A percentile compares a stretch with the other conserved stretches of the same genome.
Conservation (phyloP, 2,888 invertebrate species). For the Chrysolina americana region DNA sequence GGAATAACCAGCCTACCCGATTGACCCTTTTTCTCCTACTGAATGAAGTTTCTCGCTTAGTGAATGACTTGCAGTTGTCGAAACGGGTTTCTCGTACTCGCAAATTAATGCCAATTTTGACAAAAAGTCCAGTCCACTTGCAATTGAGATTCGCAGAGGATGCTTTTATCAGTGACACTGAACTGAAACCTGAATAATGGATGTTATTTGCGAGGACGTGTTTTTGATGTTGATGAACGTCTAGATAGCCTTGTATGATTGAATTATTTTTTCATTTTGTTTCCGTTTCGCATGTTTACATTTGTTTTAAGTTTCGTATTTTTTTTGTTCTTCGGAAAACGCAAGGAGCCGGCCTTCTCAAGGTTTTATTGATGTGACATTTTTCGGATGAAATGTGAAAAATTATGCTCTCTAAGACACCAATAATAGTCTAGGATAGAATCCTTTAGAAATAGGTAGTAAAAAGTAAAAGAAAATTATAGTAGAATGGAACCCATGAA, state of each 20-base stretch:
- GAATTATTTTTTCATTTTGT: constrained; percentile 17
- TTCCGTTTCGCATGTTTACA: constrained; percentile 5
- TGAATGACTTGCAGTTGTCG: constrained; percentile 17
- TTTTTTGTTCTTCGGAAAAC: neutral
- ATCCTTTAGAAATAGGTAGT: too few relatives aligned
- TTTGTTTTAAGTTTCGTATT: constrained; percentile 12
- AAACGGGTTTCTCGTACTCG: constrained; percentile 18
- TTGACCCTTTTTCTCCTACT: constrained; percentile 17
- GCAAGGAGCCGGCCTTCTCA: neutral
- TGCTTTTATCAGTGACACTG: constrained; percentile 30
- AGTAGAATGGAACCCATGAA: too few relatives aligned
- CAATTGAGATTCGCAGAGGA: constrained; percentile 24
- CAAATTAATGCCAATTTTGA: constrained; percentile 29
- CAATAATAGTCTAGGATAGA: too few relatives aligned
- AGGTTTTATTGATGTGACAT: neutral
- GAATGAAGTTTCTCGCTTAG: constrained; percentile 11
- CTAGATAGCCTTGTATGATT: constrained; percentile 30
- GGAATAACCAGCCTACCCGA: neutral
- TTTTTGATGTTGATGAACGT: constrained; percentile 32
- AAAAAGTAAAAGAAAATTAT: too few relatives aligned
- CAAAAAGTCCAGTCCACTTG: constrained; percentile 25
- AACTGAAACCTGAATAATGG: constrained; percentile 24
- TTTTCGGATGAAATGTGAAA: too few relatives aligned
- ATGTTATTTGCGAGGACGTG: constrained; percentile 28
- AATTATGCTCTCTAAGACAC: too few relatives aligned